Conservation (phyloP, 1,140 invertebrate species). For the Caenorhabditis tropicalis region DNA sequence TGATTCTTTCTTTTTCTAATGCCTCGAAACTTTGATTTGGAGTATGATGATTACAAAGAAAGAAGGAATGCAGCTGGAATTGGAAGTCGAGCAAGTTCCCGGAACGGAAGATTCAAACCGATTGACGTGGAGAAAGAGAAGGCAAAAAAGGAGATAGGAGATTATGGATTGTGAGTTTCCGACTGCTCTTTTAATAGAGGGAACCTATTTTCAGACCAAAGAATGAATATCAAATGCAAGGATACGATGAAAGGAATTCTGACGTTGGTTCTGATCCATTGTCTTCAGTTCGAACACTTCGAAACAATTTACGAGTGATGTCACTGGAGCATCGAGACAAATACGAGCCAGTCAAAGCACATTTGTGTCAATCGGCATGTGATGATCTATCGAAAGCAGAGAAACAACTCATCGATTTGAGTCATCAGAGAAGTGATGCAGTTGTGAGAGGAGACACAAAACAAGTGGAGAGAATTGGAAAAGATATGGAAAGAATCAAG, state of each 20-base stretch:
- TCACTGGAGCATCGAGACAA: conserved; percentile 10
- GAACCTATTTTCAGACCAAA: not conserved
- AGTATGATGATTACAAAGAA: conserved; percentile 33
- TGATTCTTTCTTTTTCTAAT: not conserved
- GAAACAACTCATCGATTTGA: conserved; percentile 27
- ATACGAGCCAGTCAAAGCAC: conserved; percentile 14
- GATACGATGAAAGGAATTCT: conserved; percentile 4
- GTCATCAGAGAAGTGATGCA: conserved; percentile 8
- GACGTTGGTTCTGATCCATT: not conserved
- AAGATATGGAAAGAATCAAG: conserved; percentile 35
- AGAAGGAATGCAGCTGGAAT: conserved; percentile 24
- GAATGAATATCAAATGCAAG: conserved; percentile 32
- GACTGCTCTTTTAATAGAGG: not conserved
- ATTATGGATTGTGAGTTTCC: conserved; percentile 34
- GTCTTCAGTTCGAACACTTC: conserved; percentile 14
- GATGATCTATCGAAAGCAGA: conserved; percentile 23
- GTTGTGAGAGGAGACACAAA: not conserved
- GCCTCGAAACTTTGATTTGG: conserved; percentile 25
- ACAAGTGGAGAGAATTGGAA: not conserved
- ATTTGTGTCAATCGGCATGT: conserved; percentile 35
- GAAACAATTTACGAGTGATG: conserved; percentile 18
- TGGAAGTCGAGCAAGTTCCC: conserved; percentile 13
- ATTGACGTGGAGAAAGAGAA: conserved; percentile 2
- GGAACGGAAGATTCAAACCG: conserved; percentile 1
- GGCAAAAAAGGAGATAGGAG: conserved; percentile 7